Evolutionary conservation across 2,888 invertebrate species (phyloP).

Genomic region (Labia minor): DNA sequence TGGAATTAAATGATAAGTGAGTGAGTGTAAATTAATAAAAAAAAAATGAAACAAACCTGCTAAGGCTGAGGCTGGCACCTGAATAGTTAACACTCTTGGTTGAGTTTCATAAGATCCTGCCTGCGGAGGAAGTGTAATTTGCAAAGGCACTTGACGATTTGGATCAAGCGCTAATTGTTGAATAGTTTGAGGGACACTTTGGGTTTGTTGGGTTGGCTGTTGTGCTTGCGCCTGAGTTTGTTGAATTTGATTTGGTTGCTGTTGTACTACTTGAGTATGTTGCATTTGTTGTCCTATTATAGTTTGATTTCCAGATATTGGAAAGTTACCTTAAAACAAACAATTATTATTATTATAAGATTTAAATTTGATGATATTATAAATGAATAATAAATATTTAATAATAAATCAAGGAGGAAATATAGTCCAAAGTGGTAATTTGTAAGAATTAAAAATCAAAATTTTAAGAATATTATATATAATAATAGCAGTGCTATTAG

Average conservation of each 20-base stretch:
- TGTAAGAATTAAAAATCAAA: too few species aligned
- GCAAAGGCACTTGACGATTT: slow-evolving; percentile 37
- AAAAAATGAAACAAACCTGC: slow-evolving; percentile 43
- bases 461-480: too few species aligned
- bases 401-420: too few species aligned
- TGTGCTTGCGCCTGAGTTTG: slow-evolving; percentile 36
- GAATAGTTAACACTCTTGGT: slow-evolving; percentile 72
- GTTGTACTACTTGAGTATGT: slow-evolving; percentile 27
- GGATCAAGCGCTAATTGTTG: slow-evolving; percentile 26
- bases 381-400: too few species aligned
- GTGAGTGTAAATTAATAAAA: slow-evolving; percentile 5
- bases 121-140: slow-evolving; percentile 73
- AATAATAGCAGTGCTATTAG: too few species aligned
- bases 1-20: background rate
- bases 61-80: slow-evolving; percentile 76
- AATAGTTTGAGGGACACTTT: slow-evolving; percentile 26
- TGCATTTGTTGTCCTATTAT: slow-evolving; percentile 26
- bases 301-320: slow-evolving; percentile 21
- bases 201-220: slow-evolving; percentile 34
- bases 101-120: slow-evolving; percentile 57
- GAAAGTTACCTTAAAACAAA: background rate
- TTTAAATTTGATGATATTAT: slow-evolving; percentile 23
- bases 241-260: slow-evolving; percentile 30
- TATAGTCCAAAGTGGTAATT: too few species aligned
- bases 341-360: too few species aligned